Conservation (phyloP, 2,888 invertebrate genomes). For the Pheosia tremula region DNA sequence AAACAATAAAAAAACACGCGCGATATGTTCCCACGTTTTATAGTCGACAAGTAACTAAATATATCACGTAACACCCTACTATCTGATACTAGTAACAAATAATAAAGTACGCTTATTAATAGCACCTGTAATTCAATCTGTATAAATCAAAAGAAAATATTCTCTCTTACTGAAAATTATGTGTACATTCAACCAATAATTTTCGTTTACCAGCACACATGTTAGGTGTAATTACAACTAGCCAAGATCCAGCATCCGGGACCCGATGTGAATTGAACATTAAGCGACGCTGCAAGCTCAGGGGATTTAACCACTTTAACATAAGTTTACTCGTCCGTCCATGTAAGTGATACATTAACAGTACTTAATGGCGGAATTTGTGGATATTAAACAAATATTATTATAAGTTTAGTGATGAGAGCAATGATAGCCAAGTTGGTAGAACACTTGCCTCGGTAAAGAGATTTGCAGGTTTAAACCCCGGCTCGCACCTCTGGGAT, state of each 20-base stretch:
- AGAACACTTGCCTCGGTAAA: no score
- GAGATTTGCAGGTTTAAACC: no score
- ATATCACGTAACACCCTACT: no score
- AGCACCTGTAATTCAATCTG: no score
- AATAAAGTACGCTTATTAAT: no score
- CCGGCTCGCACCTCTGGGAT: no score
- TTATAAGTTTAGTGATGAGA: background rate
- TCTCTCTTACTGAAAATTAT: background rate
- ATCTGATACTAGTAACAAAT: no score
- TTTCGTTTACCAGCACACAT: background rate
- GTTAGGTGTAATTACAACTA: constrained; percentile 1
- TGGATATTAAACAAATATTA: background rate
- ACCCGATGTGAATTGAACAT: background rate
- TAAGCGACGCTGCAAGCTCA: background rate
- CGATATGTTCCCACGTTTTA: no score
- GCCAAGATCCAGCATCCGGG: background rate
- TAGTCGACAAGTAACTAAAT: no score
- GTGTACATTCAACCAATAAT: background rate
- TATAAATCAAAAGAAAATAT: background rate
- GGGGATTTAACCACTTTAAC: background rate
- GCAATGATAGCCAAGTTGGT: no score
- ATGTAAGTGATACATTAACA: constrained; percentile 18
- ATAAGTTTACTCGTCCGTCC: constrained; percentile 13
- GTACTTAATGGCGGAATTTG: background rate
- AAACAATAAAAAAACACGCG: no score